Percentiles rank a stretch among this genome's conserved stretches.
phyloP scores from a whole-genome alignment of 1,140 invertebrate species.

The Anoplophora glabripennis region DNA sequence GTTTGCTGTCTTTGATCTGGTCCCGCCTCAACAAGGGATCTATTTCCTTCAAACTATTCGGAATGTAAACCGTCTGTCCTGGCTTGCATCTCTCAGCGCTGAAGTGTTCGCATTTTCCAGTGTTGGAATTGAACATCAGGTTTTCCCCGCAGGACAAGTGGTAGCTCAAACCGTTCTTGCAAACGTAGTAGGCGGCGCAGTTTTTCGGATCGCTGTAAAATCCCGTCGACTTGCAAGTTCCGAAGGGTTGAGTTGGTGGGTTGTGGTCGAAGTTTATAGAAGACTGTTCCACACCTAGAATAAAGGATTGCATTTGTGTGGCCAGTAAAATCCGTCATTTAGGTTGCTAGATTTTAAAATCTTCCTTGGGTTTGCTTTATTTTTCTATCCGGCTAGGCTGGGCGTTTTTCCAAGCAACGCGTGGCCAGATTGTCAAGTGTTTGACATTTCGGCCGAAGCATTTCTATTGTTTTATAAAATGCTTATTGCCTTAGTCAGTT shows the following conservation, averaged over 20 bases:
- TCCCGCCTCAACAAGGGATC: constrained; percentile 13
- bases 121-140: constrained; percentile 54
- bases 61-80: constrained; percentile 38
- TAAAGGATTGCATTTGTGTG: background rate
- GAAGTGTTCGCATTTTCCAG: constrained; percentile 53
- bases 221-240: constrained; percentile 53
- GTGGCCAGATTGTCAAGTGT: no score
- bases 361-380: no score
- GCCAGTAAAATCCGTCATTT: no score
- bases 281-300: constrained; percentile 7
- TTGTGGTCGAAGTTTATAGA: constrained; percentile 10
- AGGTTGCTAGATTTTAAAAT: no score
- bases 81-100: constrained; percentile 35
- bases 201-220: constrained; percentile 61
- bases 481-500: no score
- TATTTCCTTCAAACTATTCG: constrained; percentile 27
- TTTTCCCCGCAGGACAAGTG: constrained; percentile 54
- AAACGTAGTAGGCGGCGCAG: constrained; percentile 67
- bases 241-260: constrained; percentile 33
- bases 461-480: no score
- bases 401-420: no score
- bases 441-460: no score
- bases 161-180: constrained; percentile 60
- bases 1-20: constrained; percentile 24
- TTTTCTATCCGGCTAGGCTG: no score